Evolutionary conservation across 2,113 vertebrate genomes (phyloP).

Genomic region (Anser brachyrhynchus): DNA sequence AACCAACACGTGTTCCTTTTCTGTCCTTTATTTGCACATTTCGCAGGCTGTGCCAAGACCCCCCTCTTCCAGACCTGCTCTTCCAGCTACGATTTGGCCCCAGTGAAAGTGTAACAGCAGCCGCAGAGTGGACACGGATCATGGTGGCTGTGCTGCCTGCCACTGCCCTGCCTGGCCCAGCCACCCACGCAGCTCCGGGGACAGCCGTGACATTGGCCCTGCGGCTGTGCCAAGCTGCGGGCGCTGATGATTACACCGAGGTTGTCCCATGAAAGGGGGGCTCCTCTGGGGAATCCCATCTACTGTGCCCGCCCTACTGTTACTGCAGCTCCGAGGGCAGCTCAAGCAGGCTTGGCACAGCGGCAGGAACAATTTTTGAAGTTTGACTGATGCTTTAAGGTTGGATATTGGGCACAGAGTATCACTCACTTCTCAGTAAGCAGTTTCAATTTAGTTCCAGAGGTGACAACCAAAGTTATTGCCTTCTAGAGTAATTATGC

Average conservation of each 20-base stretch:
- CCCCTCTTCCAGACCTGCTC: not conserved
- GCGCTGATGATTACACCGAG: fast-evolving
- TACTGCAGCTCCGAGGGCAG: not conserved
- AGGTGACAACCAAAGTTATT: not conserved
- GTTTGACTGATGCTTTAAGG: not conserved
- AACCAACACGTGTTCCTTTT: not conserved
- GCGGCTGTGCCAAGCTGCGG: not conserved
- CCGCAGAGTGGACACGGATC: not conserved
- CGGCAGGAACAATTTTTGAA: not conserved
- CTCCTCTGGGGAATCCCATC: not conserved
- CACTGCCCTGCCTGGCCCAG: not conserved
- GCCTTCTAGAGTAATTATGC: not conserved
- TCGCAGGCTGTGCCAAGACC: not conserved
- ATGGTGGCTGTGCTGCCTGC: not conserved
- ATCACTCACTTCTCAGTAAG: not conserved
- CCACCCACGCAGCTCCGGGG: not conserved
- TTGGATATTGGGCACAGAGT: not conserved
- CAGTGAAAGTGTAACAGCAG: not conserved
- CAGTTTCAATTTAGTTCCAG: not conserved
- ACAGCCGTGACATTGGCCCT: not conserved
- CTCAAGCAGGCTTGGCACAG: not conserved
- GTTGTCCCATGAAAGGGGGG: not conserved
- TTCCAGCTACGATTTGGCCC: not conserved
- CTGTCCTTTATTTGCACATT: not conserved
- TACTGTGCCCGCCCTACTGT: not conserved